Evolutionary conservation across 2,113 vertebrate genomes (phyloP), one percentile per base, ranked within the genome.

Genomic region (Hiodon tergisus): DNA sequence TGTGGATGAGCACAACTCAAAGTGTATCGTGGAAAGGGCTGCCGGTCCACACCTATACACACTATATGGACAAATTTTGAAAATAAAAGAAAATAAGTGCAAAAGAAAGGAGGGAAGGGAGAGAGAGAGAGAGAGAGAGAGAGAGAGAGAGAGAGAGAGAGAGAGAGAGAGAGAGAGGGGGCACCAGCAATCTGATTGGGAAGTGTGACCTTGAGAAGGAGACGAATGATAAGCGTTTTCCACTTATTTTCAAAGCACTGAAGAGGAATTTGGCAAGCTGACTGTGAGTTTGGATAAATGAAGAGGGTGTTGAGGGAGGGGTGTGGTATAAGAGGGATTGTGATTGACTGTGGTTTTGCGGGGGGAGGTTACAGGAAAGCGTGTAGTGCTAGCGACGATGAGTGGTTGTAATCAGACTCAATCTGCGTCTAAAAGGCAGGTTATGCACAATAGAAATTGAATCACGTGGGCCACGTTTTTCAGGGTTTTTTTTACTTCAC

Each of bases 41-140:
- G 77, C 78, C 83, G 85, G 86, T 88, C 85, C 82, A 83, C 84
- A 83, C 83, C 88, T 86, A 89, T 89, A 86, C 89, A 88, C 83
- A 84, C 85, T 86, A 83, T 88, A 83, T 86, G 7, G 81, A 81
- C 82, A 76, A 84, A 88, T 88, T 85, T 83, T 76, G 75, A 83
- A 81, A 83, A 80, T 79, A 79, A 81, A 58, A 79, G 80, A 80
- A 81, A 72, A 79, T 73, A 31, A 31, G 31, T 31, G 31, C 31
- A 31, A 31, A 31, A 75, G 69, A 81, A 68, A 77, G 6, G 67
- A 67, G 81, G 76, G 80, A 82, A 77, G 84, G 77, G 81, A 84
- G 83, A 83, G 82, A 73, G 52, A 59, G 55, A n/a, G 69, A 66
- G 69, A 61, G 74, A 75, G 54, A 81, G 78, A 79, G 58, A 71